phyloP scores from a whole-genome alignment of 37 sponge, comb jelly and placozoan genomes.

The Ianthella basta region DNA sequence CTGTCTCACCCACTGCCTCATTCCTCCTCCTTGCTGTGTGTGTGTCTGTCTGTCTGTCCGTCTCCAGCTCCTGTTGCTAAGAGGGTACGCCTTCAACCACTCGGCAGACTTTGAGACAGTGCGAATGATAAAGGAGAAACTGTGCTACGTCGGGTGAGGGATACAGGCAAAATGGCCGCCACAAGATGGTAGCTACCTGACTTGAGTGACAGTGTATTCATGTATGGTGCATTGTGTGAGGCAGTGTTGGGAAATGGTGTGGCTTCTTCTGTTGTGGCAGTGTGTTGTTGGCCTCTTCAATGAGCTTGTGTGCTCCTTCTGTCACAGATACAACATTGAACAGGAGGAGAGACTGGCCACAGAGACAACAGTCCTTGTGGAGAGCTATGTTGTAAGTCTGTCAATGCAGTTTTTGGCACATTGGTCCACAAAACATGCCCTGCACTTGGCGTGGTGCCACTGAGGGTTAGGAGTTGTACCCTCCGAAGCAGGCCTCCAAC shows the following conservation, averaged over 20 bases:
- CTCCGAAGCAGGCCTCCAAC: too few relatives aligned
- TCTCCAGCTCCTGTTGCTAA: slow-evolving; percentile 78
- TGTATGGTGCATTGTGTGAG: too few relatives aligned
- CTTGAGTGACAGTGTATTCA: too few relatives aligned
- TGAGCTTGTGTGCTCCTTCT: background rate
- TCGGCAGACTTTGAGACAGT: slow-evolving; percentile 99
- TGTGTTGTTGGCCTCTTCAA: too few relatives aligned
- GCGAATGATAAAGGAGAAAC: slow-evolving; percentile 98
- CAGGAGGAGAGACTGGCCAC: slow-evolving; percentile 95
- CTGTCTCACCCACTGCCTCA: background rate
- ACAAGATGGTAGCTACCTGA: background rate
- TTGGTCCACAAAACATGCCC: too few relatives aligned
- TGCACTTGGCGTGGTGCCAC: too few relatives aligned
- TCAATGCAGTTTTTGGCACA: too few relatives aligned
- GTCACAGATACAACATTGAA: slow-evolving; percentile 89
- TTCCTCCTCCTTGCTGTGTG: background rate
- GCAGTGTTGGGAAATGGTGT: too few relatives aligned
- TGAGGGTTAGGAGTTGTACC: too few relatives aligned
- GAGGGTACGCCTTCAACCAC: slow-evolving; percentile 99
- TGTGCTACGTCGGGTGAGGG: slow-evolving; percentile 97
- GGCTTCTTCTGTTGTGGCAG: too few relatives aligned
- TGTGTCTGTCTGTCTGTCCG: background rate
- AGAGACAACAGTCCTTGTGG: slow-evolving; percentile 95
- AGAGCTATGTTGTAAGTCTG: slow-evolving; percentile 85
- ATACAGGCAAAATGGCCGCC: background rate